Base-by-base conservation (phyloP, 1,140 invertebrate genomes). In the Drosophila sturtevanti region DNA sequence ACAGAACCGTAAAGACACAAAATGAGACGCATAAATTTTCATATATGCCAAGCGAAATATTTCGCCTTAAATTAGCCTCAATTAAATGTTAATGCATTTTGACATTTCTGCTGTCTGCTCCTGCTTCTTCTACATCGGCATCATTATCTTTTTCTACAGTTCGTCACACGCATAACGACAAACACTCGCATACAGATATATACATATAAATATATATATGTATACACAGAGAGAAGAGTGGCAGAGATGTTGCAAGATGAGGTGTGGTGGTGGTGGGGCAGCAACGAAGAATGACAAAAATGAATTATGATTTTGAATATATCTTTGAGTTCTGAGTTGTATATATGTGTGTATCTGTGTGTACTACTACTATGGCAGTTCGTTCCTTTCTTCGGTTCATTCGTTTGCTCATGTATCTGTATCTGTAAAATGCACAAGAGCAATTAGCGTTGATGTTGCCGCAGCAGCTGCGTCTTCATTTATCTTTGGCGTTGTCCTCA, bases 1-100 rank as follows among this genome's bases (percentile, higher is more conserved):
- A 66, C 60, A 31, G 58, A 61, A 68, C 56, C 52, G 44, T 68
- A 55, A 73, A 68, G 60, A 62, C 44, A 67, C 62, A 73, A 81
- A 86, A 82, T 87, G 82, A 84, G 74, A 77, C 79, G 86, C 79
- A 90, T 90, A 90, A 85, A 90, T 90, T 90, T 72, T 79, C 89
- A 90, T 90, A 87, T 72, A 72, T 68, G 77, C 74, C 82, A 68
- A 44, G 78, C 79, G 69, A 87, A 87, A 84, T 87, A 87, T 90
- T 90, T 90, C 85, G 89, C 85, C 89, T 91, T 91, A 91, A 91
- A 91, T 91, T 91, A 91, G 90, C 90, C 90, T 91, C 90, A 91
- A 91, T 91, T 91, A 91, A 91, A 91, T 91, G 90, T 91, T 91
- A 91, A 91, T 91, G 90, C 90, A 90, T 91, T 91, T 91, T 91